Evolutionary conservation across 64 coral and sea anemone species (phyloP), one percentile per base, ranked within the genome.

Genomic region (Pocillopora damicornis): DNA sequence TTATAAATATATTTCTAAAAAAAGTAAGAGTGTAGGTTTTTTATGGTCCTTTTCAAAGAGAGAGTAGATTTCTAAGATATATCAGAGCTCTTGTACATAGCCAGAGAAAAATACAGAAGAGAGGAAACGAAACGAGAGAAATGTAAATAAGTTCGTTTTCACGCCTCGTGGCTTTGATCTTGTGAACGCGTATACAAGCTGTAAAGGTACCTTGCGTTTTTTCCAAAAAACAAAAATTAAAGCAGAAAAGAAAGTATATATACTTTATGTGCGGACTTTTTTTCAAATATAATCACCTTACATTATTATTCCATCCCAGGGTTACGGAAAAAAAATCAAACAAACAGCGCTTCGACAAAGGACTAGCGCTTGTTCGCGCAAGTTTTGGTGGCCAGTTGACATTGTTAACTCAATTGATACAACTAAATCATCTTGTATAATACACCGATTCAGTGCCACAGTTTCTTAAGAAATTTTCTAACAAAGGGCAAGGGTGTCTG

Each of bases 1-100:
- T 77, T 51, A 77, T 77, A 57, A 57, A 56, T 77, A 77, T 77
- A 77, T 77, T 77, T 77, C 36, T 77, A 56, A 59, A 17, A 37
- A 71, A 38, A 72, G 64, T 26, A 42, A 68, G 64, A 85, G 30
- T 56, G 81, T 85, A 85, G 81, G 64, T 85, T 85, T 60, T 77
- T 79, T 60, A 51, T 18, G 37, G 75, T 42, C 75, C 75, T 18
- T 77, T 77, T 77, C 15, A 36, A 77, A 58, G 38, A 57, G 75
- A 51, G 22, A 77, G 75, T 77, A 77, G 75, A 77, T 77, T 77
- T 85, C 67, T 85, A 85, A 83, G 10, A 67, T 22, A 51, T 22
- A 23, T 15, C 63, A 58, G 36, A 85, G 42, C 25, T 18, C 37
- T 22, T 85, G 65, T 85, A 38, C n/a, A 85, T 85, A 85, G 20